Percentiles rank a stretch among this genome's conserved stretches.
Conservation (phyloP, 1,140 invertebrate genomes). For the Diuraphis noxia region DNA sequence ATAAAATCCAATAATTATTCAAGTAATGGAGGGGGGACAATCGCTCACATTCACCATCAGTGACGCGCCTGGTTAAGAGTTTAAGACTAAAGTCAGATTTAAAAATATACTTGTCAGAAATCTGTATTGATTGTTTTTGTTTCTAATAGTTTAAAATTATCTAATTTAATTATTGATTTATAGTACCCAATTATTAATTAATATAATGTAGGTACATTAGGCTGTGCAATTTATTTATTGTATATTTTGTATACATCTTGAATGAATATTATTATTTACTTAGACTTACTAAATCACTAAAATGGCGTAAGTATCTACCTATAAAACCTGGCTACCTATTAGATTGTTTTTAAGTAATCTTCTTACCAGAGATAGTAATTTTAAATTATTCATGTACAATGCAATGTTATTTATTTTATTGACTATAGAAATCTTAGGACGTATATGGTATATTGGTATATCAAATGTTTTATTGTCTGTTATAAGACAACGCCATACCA, state of each 20-base stretch:
- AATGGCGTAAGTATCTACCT: too few species aligned
- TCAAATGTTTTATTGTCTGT: not conserved
- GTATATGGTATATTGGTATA: not conserved
- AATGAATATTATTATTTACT: conserved; percentile 1
- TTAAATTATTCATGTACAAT: not conserved
- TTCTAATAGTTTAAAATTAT: not conserved
- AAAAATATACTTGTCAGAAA: not conserved
- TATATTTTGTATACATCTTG: not conserved
- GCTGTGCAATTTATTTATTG: not conserved
- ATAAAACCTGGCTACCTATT: too few species aligned
- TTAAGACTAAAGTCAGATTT: not conserved
- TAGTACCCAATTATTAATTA: not conserved
- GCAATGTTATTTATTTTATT: conserved; percentile 22
- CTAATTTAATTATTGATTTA: not conserved
- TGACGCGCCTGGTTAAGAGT: too few species aligned
- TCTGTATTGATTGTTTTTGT: not conserved
- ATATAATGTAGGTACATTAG: not conserved
- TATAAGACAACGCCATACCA: not conserved
- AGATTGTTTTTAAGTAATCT: not conserved
- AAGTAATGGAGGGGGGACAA: too few species aligned
- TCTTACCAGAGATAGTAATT: not conserved
- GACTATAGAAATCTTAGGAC: not conserved
- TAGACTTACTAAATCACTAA: not conserved
- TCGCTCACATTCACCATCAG: too few species aligned
- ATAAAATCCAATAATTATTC: too few species aligned